phyloP scores from a whole-genome alignment of 2,113 vertebrate genomes.

The Myiozetetes cayanensis region DNA sequence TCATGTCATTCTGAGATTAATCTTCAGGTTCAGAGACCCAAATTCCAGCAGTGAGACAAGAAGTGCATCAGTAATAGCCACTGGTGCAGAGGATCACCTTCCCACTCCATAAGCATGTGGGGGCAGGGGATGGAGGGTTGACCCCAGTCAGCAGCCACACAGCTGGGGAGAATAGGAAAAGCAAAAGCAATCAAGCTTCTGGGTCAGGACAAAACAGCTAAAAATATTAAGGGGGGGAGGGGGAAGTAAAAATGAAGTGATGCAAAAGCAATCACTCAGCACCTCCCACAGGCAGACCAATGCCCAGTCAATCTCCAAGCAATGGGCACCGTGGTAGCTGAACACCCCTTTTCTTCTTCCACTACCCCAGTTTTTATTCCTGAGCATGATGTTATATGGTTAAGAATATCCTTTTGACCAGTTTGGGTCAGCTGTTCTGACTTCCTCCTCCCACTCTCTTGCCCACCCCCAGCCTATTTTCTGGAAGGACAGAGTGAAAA shows the following conservation, averaged over 20 bases:
- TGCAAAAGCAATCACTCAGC: not conserved
- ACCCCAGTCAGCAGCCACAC: not conserved
- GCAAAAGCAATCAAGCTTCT: not conserved
- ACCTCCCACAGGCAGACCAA: not conserved
- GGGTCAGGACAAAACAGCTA: not conserved
- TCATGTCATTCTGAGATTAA: not conserved
- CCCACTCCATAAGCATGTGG: not conserved
- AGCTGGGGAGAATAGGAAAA: not conserved
- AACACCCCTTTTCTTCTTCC: not conserved
- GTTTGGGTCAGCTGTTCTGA: not conserved
- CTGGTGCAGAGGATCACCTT: not conserved
- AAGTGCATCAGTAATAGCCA: accelerated
- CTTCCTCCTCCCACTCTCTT: not conserved
- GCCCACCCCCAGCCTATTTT: not conserved
- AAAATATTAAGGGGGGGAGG: not conserved
- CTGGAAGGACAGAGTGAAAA: not conserved
- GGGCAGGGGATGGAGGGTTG: not conserved
- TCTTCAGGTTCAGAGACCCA: not conserved
- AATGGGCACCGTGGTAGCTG: not conserved
- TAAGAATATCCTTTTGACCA: not conserved
- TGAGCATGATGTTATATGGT: not conserved
- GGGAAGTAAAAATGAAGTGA: too few relatives aligned
- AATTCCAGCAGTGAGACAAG: not conserved
- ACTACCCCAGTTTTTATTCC: not conserved
- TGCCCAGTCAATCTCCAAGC: not conserved